Conservation (phyloP, 2,888 invertebrate species). For the Drosophila demipolita region DNA sequence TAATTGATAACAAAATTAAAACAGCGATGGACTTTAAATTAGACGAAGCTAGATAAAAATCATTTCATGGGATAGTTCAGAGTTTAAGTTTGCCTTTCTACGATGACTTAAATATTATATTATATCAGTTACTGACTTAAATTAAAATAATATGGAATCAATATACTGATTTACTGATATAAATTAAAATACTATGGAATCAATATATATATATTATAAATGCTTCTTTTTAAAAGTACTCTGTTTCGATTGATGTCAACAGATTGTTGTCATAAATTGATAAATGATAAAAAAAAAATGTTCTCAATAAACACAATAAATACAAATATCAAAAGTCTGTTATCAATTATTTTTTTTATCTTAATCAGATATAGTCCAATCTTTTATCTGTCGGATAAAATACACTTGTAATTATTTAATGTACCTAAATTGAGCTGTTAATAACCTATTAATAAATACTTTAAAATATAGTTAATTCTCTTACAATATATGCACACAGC, state of each 20-base stretch:
- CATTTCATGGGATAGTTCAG: not conserved
- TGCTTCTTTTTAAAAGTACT: not conserved
- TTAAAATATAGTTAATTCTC: not conserved
- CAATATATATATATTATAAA: not conserved
- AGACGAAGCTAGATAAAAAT: constrained; percentile 3
- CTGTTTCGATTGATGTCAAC: constrained; percentile 6
- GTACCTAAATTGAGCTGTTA: not conserved
- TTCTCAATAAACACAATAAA: not conserved
- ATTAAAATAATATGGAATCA: not conserved
- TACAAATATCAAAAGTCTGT: not conserved
- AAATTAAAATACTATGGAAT: not conserved
- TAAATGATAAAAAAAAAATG: not conserved
- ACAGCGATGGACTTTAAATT: constrained; percentile 14
- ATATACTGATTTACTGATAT: too few relatives aligned
- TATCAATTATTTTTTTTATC: not conserved
- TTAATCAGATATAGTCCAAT: not conserved
- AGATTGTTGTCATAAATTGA: not conserved
- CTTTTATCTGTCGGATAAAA: not conserved
- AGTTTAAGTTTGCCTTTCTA: not conserved
- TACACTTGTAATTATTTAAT: not conserved
- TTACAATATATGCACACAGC: not conserved
- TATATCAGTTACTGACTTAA: too few relatives aligned
- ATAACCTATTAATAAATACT: not conserved
- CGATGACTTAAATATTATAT: not conserved
- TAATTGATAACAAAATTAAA: constrained; percentile 39